Percentiles rank a stretch among this genome's conserved stretches.
Conservation (phyloP, 2,888 invertebrate genomes). For the Acrobasis consociella region DNA sequence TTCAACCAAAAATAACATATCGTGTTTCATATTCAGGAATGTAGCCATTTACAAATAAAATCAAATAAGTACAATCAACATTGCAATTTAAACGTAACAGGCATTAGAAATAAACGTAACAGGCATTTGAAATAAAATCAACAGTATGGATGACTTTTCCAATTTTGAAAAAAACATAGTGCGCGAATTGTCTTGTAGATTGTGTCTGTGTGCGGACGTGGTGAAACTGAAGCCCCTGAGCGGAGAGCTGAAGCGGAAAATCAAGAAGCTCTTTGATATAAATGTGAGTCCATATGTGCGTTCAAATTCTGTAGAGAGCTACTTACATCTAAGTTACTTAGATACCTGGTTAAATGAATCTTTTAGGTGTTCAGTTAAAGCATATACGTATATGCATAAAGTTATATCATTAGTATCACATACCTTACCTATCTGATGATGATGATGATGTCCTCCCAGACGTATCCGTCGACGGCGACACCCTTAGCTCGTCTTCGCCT, state of each 20-base stretch:
- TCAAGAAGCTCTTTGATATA: constrained; percentile 70
- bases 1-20: constrained; percentile 55
- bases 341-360: too few species aligned
- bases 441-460: too few species aligned
- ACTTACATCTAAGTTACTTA: too few species aligned
- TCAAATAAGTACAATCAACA: constrained; percentile 35
- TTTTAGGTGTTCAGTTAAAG: too few species aligned
- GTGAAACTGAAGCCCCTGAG: constrained; percentile 72
- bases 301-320: too few species aligned
- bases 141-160: constrained; percentile 71
- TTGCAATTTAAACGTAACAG: constrained; percentile 35
- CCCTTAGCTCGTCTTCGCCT: too few species aligned
- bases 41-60: constrained; percentile 49
- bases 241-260: constrained; percentile 68
- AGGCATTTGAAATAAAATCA: constrained; percentile 35
- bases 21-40: constrained; percentile 33
- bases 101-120: constrained; percentile 28
- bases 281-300: constrained; percentile 46
- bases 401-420: too few species aligned
- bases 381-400: too few species aligned
- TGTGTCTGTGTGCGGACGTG: constrained; percentile 75
- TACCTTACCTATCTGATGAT: too few species aligned
- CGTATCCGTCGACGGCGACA: too few species aligned
- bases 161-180: constrained; percentile 73
- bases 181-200: constrained; percentile 73